phyloP scores from a whole-genome alignment of 2,797 vertebrate species.

The Heteromormyrus szaboi region DNA sequence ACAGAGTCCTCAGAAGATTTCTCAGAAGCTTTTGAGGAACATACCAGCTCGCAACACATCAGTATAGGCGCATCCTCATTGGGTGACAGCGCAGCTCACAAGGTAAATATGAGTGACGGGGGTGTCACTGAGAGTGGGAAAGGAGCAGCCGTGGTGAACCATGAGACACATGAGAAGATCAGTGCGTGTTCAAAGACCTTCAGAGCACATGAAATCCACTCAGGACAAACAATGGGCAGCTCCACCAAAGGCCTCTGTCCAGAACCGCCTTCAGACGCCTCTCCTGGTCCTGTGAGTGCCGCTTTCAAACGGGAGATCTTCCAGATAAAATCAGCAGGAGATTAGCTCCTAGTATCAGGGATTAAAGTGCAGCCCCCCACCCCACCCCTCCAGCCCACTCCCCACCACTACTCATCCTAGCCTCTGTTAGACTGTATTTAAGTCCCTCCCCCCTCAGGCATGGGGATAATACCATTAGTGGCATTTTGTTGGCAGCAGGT shows the following conservation, averaged over 20 bases:
- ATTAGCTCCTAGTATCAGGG: slow-evolving; percentile 58
- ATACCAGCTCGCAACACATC: not conserved
- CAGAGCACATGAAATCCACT: slow-evolving; percentile 13
- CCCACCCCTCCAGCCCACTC: slow-evolving; percentile 13
- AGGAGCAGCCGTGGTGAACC: not conserved
- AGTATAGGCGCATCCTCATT: not conserved
- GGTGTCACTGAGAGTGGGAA: not conserved
- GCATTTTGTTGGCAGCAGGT: slow-evolving; percentile 65
- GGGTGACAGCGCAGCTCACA: not conserved
- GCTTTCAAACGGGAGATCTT: slow-evolving; percentile 23
- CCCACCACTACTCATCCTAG: slow-evolving; percentile 40
- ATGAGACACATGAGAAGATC: not conserved
- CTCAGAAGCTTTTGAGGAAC: not conserved
- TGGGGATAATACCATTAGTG: slow-evolving; percentile 73
- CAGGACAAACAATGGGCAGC: slow-evolving; percentile 32
- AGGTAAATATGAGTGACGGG: not conserved
- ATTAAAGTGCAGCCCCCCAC: slow-evolving; percentile 57
- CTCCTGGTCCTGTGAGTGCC: slow-evolving; percentile 8
- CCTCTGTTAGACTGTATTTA: slow-evolving; percentile 57
- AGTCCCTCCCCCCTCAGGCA: slow-evolving; percentile 53
- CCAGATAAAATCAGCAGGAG: slow-evolving; percentile 51
- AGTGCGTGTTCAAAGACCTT: not conserved
- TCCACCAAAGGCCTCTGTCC: not conserved
- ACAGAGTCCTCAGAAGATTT: not conserved
- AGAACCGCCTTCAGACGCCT: not conserved